Percentiles rank a stretch among this genome's conserved stretches.
These are phyloP conservation scores for Drosophila kikkawai DNA, from an alignment of 1,140 invertebrate species.

Conservation along the genomic window DNA sequence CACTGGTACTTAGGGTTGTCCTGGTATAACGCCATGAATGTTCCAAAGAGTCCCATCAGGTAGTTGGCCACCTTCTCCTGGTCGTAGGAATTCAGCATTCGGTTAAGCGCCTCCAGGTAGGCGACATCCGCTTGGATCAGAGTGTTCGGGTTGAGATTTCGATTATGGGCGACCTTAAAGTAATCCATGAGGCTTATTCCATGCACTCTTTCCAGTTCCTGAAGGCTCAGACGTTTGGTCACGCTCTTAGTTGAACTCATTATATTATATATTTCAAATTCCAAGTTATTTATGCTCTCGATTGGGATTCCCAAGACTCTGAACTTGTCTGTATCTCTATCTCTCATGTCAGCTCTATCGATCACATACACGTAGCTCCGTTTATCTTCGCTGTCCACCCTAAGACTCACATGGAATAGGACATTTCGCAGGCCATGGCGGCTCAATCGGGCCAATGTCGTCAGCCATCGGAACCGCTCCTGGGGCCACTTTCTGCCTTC, in stretches of 20 bases:
- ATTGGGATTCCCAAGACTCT: background rate
- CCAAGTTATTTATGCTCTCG: background rate
- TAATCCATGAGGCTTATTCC: background rate
- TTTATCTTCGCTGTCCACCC: background rate
- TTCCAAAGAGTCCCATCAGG: background rate
- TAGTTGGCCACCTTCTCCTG: background rate
- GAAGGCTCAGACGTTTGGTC: background rate
- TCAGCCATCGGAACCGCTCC: background rate
- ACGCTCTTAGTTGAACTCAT: background rate
- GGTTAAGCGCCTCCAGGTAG: background rate
- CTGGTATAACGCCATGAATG: background rate
- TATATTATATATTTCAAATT: rapidly evolving
- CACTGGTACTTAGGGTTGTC: background rate
- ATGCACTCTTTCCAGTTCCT: background rate
- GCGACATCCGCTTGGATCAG: background rate
- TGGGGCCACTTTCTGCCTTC: background rate
- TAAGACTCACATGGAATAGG: background rate
- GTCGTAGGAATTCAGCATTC: background rate
- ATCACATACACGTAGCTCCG: background rate
- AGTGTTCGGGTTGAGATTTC: background rate
- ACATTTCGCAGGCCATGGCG: background rate
- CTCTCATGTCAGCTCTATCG: too few species aligned
- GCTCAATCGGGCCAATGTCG: background rate
- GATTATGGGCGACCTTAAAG: background rate
- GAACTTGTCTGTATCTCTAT: background rate